Conservation (phyloP, 2,888 invertebrate species). For the Hanleya hanleyi region DNA sequence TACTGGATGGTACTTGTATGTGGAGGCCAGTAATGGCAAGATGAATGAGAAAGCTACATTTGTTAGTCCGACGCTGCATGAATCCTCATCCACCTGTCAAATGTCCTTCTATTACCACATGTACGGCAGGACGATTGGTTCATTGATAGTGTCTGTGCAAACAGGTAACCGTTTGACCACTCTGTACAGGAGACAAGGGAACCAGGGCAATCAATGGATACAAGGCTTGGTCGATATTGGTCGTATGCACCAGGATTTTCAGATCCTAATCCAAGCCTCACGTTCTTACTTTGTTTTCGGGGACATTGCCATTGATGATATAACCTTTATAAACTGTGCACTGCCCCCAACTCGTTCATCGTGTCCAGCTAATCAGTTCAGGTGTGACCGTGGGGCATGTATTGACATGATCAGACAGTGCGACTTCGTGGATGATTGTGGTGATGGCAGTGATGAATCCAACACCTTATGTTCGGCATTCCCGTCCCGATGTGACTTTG, state of each 20-base stretch:
- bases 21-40: conserved; percentile 52
- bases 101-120: conserved; percentile 55
- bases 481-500: conserved; percentile 63
- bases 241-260: conserved; percentile 12
- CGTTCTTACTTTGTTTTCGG: conserved; percentile 48
- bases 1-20: conserved; percentile 61
- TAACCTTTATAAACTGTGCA: conserved; percentile 62
- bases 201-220: conserved; percentile 63
- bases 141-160: conserved; percentile 29
- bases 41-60: conserved; percentile 49
- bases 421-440: conserved; percentile 68
- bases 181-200: conserved; percentile 22
- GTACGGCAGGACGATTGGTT: conserved; percentile 40
- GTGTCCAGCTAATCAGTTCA: conserved; percentile 51
- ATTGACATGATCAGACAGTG: conserved; percentile 47
- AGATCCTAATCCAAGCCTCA: conserved; percentile 47
- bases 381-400: conserved; percentile 62
- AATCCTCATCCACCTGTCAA: conserved; percentile 52
- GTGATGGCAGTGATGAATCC: conserved; percentile 66
- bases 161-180: not conserved
- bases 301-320: conserved; percentile 66
- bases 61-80: conserved; percentile 55
- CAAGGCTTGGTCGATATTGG: conserved; percentile 12
- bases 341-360: conserved; percentile 47
- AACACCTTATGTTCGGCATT: conserved; percentile 21